These are phyloP conservation scores for Aelia acuminata DNA, from an alignment of 2,888 invertebrate species.

Conservation along the genomic window DNA sequence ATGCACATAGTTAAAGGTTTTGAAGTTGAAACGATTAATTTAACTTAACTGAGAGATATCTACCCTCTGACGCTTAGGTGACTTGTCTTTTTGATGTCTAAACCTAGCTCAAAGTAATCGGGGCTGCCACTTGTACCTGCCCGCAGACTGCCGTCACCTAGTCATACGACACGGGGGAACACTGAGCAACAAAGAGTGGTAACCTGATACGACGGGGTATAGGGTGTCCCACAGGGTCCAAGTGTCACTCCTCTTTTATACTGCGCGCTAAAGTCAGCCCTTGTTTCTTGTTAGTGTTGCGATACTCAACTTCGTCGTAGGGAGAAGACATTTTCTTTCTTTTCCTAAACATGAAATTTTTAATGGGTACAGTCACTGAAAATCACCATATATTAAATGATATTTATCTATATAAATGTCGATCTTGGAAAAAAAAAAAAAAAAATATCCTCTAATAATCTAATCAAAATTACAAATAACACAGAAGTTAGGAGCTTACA, in stretches of 20 bases:
- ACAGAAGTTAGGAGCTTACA: too few species aligned
- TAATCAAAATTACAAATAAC: too few species aligned
- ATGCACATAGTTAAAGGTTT: too few species aligned
- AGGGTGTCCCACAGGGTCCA: slow-evolving; percentile 6
- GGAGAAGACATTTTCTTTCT: background rate
- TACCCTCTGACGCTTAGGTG: background rate
- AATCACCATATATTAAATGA: too few species aligned
- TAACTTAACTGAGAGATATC: background rate
- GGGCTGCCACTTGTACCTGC: background rate
- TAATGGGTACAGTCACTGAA: too few species aligned
- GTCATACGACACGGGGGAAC: slow-evolving; percentile 8
- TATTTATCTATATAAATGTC: too few species aligned
- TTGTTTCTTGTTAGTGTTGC: background rate
- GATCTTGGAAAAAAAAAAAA: too few species aligned
- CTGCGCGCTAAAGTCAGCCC: background rate
- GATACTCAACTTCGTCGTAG: background rate
- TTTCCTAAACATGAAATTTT: too few species aligned
- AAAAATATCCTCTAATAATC: too few species aligned
- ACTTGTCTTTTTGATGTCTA: background rate
- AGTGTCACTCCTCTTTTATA: slow-evolving; percentile 32
- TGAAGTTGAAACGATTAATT: background rate
- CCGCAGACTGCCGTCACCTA: background rate
- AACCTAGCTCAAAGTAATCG: background rate
- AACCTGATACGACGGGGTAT: background rate
- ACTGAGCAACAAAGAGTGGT: background rate